Evolutionary conservation across 2,113 vertebrate species (phyloP).

Genomic region (Nicator chloris): DNA sequence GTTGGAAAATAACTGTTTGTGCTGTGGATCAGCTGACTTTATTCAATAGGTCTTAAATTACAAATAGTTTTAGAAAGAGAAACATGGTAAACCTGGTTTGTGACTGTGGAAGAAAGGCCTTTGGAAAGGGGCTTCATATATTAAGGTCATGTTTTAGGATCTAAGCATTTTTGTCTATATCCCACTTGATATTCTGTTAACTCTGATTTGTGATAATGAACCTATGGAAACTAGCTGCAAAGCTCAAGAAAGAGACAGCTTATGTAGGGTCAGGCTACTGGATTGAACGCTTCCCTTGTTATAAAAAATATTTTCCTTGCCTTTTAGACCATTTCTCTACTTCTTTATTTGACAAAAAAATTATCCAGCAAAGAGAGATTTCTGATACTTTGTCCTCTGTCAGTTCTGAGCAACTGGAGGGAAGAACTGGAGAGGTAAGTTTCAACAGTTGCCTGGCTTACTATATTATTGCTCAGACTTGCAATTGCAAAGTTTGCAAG

Average conservation of each 20-base stretch:
- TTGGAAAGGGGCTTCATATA: neutral
- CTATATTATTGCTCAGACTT: neutral
- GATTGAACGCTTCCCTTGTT: neutral
- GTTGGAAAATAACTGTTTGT: neutral
- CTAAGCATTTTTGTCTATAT: neutral
- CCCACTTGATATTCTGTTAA: neutral
- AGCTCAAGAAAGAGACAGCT: neutral
- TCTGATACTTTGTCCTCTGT: conserved; percentile 88
- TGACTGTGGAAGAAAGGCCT: neutral
- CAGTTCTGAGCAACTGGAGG: conserved; percentile 89
- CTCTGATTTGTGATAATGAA: neutral
- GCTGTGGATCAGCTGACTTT: neutral
- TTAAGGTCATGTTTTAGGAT: neutral
- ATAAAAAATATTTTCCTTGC: neutral
- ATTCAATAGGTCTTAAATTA: neutral
- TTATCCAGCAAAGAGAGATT: conserved; percentile 75
- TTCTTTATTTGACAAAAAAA: conserved; percentile 79
- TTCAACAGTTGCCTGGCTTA: neutral
- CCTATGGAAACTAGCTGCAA: neutral
- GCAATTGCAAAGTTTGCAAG: neutral
- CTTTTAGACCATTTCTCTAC: conserved; percentile 84
- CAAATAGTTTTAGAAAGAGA: neutral
- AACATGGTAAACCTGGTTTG: neutral
- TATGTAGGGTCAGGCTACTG: neutral
- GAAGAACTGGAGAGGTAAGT: conserved; percentile 83